These are phyloP conservation scores for Drosophila merina DNA, from an alignment of 2,888 invertebrate genomes.

Conservation along the genomic window DNA sequence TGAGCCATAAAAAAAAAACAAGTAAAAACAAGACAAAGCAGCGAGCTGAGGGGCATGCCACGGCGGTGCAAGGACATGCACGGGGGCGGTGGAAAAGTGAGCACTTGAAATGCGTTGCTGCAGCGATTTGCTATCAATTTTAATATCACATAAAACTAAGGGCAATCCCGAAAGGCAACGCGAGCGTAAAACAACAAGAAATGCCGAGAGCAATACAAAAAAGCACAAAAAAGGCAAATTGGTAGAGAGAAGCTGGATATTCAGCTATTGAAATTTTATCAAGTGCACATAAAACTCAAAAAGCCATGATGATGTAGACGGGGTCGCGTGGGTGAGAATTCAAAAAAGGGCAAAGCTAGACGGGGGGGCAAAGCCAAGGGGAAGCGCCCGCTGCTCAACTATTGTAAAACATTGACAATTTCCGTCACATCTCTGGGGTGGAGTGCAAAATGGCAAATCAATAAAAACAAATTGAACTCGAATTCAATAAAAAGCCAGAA, in stretches of 20 bases:
- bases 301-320: conserved; percentile 72
- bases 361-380: not conserved
- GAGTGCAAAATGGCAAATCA: conserved; percentile 81
- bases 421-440: conserved; percentile 78
- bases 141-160: conserved; percentile 78
- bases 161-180: conserved; percentile 59
- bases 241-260: conserved; percentile 8
- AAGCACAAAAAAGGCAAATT: conserved; percentile 1
- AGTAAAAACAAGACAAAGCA: conserved; percentile 17
- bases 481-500: conserved; percentile 74
- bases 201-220: not conserved
- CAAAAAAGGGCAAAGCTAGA: not conserved
- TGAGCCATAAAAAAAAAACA: conserved; percentile 33
- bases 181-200: conserved; percentile 69
- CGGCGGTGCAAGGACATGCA: not conserved
- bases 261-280: conserved; percentile 77
- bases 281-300: conserved; percentile 78
- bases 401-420: conserved; percentile 82
- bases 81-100: conserved; percentile 28
- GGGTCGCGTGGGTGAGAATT: conserved; percentile 19
- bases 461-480: conserved; percentile 82
- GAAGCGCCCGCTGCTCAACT: conserved; percentile 52
- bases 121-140: conserved; percentile 77
- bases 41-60: conserved; percentile 4
- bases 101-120: conserved; percentile 62